These are phyloP conservation scores for Axea sp. DNA, from an alignment of 2,888 invertebrate species.

Conservation along the genomic window DNA sequence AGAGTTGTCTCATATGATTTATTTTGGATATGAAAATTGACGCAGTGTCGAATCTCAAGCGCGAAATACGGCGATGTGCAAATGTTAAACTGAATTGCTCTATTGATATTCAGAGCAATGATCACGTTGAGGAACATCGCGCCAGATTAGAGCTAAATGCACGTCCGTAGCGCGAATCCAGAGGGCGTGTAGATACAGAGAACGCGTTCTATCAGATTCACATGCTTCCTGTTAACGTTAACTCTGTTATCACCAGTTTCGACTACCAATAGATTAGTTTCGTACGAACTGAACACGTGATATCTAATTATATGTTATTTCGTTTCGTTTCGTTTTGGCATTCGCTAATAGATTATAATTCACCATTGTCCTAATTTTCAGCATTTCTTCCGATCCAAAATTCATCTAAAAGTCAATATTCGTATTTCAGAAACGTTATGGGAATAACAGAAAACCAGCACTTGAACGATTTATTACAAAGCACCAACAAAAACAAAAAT, in stretches of 20 bases:
- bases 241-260: constrained; percentile 39
- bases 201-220: constrained; percentile 40
- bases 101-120: constrained; percentile 47
- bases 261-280: constrained; percentile 44
- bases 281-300: constrained; percentile 23
- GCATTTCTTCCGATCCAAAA: too few species aligned
- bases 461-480: too few species aligned
- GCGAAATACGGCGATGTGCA: too few species aligned
- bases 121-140: constrained; percentile 48
- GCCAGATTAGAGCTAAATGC: constrained; percentile 54
- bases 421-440: too few species aligned
- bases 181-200: constrained; percentile 38
- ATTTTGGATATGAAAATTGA: constrained; percentile 31
- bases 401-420: too few species aligned
- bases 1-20: constrained; percentile 27
- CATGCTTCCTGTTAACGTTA: constrained; percentile 43
- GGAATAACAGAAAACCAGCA: too few species aligned
- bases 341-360: background rate
- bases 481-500: too few species aligned
- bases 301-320: constrained; percentile 39
- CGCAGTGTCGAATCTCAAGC: constrained; percentile 24
- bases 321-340: too few species aligned
- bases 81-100: constrained; percentile 40
- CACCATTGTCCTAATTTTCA: too few species aligned
- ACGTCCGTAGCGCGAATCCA: constrained; percentile 27